Conservation (phyloP, 2,113 vertebrate genomes). For the Morone chrysops region DNA sequence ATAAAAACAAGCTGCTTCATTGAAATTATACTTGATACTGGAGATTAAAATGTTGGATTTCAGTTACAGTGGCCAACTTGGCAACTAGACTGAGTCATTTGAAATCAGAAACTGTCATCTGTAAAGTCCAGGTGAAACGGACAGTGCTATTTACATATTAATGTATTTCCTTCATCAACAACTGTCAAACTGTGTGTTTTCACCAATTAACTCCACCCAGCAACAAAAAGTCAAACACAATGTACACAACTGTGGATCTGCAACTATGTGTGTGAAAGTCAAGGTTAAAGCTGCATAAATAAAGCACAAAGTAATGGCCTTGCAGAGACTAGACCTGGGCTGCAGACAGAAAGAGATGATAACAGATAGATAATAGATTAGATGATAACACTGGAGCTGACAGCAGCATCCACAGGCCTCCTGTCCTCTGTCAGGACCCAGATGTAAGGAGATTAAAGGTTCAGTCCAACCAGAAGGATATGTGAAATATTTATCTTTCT, state of each 20-base stretch:
- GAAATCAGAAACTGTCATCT: too few species aligned
- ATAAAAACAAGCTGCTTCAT: too few species aligned
- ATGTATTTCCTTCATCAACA: too few species aligned
- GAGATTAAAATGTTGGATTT: too few species aligned
- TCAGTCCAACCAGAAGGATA: conserved; percentile 13
- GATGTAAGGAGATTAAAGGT: conserved; percentile 38
- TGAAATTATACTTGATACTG: too few species aligned
- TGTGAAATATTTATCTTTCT: background rate
- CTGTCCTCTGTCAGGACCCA: conserved; percentile 47
- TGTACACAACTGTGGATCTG: background rate
- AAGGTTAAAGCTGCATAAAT: conserved; percentile 61
- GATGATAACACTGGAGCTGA: conserved; percentile 32
- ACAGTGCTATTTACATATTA: too few species aligned
- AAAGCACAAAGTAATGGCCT: conserved; percentile 31
- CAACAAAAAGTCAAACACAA: conserved; percentile 9
- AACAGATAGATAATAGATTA: too few species aligned
- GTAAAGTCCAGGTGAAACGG: too few species aligned
- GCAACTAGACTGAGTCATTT: too few species aligned
- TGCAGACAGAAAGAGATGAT: conserved; percentile 10
- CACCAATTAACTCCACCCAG: background rate
- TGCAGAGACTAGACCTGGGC: conserved; percentile 22
- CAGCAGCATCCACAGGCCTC: conserved; percentile 31
- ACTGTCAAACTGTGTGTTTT: background rate
- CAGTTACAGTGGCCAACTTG: too few species aligned
- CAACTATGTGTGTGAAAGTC: conserved; percentile 31